Evolutionary conservation across 2,888 invertebrate species (phyloP), one percentile per base, ranked within the genome.

Genomic region (Protonemura montana): DNA sequence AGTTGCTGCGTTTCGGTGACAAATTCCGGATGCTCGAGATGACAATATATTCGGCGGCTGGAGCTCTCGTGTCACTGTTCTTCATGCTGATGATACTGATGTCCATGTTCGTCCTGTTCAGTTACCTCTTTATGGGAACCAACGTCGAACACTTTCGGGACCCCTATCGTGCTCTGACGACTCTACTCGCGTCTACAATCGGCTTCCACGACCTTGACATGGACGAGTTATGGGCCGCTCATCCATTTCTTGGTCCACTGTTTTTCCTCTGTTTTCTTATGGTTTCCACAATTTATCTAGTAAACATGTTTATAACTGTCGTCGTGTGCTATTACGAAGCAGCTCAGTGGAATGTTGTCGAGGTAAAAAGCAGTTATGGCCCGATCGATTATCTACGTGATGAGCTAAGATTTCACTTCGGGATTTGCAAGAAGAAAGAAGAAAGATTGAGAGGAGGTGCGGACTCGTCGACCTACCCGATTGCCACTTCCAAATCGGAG

Each of bases 11-110:
- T 5, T 87, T 86, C 76, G 84, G 76, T 7, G 30, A 7, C 5
- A 76, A 85, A 10, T 87, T 87, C 76, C 86, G 42, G 2, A 28
- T 25, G 21, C 59, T 87, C 41, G 87, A 87, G 76, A 26, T 16
- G 21, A 87, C 85, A 0, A 25, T 87, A 42, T 25, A 77, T 0
- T 25, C 16, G 21, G 85, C 86, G 30, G 30, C 80, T 27, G 29
- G 59, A 16, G 16, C 86, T 27, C 26, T 87, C 5, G 13, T 80
- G 16, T 41, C 41, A n/a, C 30, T 86, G 0, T 35, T 85, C 7
- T 25, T 87, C 25, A 86, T 80, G 42, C 21, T 86, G 27, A 25
- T 29, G 5, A 41, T 87, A 2, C 0, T 86, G 41, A 29, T 82
- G 35, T 29, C 42, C 21, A 82, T 41, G 41, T 82, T 82, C 41